phyloP scores from a whole-genome alignment of 2,797 vertebrate genomes.

The Labeo calbasu region DNA sequence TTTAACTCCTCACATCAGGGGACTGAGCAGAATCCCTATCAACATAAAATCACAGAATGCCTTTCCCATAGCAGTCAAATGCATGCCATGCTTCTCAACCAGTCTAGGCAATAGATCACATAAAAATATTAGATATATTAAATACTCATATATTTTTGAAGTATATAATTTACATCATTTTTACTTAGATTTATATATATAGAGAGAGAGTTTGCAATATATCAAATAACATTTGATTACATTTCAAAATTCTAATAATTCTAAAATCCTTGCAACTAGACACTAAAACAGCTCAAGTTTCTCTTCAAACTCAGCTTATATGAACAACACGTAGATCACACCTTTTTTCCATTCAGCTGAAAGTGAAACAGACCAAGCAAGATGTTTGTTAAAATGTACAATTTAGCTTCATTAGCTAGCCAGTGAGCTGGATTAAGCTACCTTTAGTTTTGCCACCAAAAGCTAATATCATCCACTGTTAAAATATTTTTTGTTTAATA shows the following conservation, averaged over 20 bases:
- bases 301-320: not conserved
- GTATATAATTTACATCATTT: not conserved
- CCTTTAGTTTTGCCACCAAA: not conserved
- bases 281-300: not conserved
- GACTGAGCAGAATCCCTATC: conserved; percentile 79
- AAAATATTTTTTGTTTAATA: not conserved
- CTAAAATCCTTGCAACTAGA: not conserved
- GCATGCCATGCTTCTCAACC: conserved; percentile 67
- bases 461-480: not conserved
- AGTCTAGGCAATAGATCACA: conserved; percentile 65
- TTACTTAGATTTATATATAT: not conserved
- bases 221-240: not conserved
- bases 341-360: not conserved
- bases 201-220: not conserved
- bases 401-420: not conserved
- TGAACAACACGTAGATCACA: not conserved
- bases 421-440: not conserved
- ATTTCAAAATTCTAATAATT: not conserved
- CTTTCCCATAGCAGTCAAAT: conserved; percentile 78
- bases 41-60: conserved; percentile 76
- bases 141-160: not conserved
- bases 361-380: too few relatives aligned
- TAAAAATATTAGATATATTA: not conserved
- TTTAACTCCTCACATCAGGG: conserved; percentile 84
- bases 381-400: too few relatives aligned